phyloP scores from a whole-genome alignment of 2,797 vertebrate genomes.

The Parambassis ranga region DNA sequence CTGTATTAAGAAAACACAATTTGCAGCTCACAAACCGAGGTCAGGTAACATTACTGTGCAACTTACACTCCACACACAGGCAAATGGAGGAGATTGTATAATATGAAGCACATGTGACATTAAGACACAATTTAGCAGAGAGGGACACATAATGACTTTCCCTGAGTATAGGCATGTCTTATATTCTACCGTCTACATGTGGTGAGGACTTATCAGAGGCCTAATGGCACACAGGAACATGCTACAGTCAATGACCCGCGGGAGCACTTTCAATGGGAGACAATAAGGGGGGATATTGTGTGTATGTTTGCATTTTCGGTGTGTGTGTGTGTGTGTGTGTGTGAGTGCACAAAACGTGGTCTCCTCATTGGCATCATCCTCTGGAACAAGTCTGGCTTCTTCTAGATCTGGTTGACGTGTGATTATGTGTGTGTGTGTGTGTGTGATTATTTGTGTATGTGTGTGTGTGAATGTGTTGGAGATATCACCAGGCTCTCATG shows the following conservation, averaged over 20 bases:
- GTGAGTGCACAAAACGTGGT: slow-evolving; percentile 19
- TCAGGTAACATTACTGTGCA: slow-evolving; percentile 11
- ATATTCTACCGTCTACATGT: slow-evolving; percentile 36
- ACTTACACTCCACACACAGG: not conserved
- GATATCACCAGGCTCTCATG: slow-evolving; percentile 74
- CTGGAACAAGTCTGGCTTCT: slow-evolving; percentile 65
- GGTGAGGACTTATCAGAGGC: slow-evolving; percentile 52
- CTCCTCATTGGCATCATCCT: slow-evolving; percentile 74
- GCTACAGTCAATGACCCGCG: slow-evolving; percentile 53
- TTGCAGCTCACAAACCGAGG: slow-evolving; percentile 33
- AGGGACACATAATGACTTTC: slow-evolving; percentile 52
- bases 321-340: slow-evolving; percentile 5
- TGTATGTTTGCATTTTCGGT: slow-evolving; percentile 16
- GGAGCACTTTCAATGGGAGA: slow-evolving; percentile 37
- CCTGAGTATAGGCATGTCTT: slow-evolving; percentile 31
- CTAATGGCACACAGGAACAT: slow-evolving; percentile 63
- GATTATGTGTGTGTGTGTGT: slow-evolving; percentile 42
- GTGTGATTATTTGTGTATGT: slow-evolving; percentile 28
- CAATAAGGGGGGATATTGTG: slow-evolving; percentile 42
- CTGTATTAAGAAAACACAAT: slow-evolving; percentile 16
- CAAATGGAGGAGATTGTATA: slow-evolving; percentile 26
- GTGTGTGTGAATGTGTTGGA: slow-evolving; percentile 47
- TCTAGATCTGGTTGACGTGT: slow-evolving; percentile 56
- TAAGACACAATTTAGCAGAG: slow-evolving; percentile 33
- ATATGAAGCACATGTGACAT: slow-evolving; percentile 58